Evolutionary conservation across 2,888 invertebrate genomes (phyloP).

Genomic region (Microctonus aethiopoides): DNA sequence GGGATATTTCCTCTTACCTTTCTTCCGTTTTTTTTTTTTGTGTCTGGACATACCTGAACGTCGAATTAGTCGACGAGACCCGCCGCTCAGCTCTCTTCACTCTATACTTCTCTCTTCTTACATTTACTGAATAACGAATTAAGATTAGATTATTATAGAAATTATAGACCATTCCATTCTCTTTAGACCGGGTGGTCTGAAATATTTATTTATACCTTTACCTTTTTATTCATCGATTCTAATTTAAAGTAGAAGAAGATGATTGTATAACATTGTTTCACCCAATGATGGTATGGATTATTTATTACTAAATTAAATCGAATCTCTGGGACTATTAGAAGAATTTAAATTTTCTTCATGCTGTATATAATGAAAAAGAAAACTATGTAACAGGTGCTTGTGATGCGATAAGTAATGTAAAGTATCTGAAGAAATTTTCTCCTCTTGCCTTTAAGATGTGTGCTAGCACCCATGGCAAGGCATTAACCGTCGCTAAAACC

Average conservation of each 20-base stretch:
- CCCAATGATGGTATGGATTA: background rate
- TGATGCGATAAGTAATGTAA: background rate
- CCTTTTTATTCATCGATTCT: background rate
- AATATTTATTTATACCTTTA: background rate
- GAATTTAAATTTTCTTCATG: background rate
- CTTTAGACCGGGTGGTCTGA: background rate
- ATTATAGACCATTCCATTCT: background rate
- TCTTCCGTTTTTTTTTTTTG: background rate
- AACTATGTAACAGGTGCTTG: slow-evolving; percentile 14
- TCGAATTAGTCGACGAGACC: slow-evolving; percentile 22
- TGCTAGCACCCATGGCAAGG: background rate
- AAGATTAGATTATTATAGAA: slow-evolving; percentile 4
- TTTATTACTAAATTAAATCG: background rate
- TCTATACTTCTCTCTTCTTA: background rate
- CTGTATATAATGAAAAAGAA: background rate
- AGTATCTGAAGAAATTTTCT: background rate
- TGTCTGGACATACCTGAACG: slow-evolving; percentile 26
- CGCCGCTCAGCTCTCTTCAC: background rate
- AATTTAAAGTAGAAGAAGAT: background rate
- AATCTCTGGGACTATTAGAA: background rate
- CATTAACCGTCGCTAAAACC: slow-evolving; percentile 3
- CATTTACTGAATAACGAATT: background rate
- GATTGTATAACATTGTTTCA: background rate
- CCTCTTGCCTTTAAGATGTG: background rate
- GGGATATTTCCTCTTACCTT: background rate